These are phyloP conservation scores for Ramphastos sulfuratus DNA, from an alignment of 2,113 vertebrate genomes.

Conservation along the genomic window DNA sequence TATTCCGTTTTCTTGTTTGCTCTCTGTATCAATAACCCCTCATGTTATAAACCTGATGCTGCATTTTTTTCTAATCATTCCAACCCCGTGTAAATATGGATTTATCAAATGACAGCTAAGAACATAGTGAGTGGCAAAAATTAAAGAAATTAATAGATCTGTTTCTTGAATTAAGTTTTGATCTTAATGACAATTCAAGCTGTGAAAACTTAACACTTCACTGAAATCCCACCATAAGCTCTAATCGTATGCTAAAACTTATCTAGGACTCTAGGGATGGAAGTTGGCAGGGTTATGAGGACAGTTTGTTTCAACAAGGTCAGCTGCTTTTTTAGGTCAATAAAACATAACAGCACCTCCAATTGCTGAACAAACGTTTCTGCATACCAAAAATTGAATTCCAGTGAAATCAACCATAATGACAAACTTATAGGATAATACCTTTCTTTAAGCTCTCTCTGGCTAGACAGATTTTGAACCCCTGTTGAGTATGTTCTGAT, in stretches of 20 bases:
- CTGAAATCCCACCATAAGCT: slow-evolving; percentile 45
- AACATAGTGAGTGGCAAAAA: not conserved
- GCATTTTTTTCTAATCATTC: not conserved
- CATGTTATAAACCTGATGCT: not conserved
- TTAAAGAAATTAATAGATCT: not conserved
- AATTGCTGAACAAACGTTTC: slow-evolving; percentile 41
- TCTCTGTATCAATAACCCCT: not conserved
- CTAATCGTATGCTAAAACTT: slow-evolving; percentile 8
- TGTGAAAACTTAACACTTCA: slow-evolving; percentile 44
- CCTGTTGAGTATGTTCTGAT: not conserved
- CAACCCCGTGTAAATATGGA: not conserved
- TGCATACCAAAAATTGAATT: not conserved
- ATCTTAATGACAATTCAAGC: slow-evolving; percentile 20
- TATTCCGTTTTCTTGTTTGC: not conserved
- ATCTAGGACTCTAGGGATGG: slow-evolving; percentile 9
- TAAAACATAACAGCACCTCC: slow-evolving; percentile 49
- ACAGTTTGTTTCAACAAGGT: slow-evolving; percentile 43
- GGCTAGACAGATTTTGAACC: not conserved
- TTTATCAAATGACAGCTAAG: not conserved
- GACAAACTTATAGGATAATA: not conserved
- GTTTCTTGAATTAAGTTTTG: slow-evolving; percentile 6
- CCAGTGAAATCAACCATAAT: slow-evolving; percentile 47
- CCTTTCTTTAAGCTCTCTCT: not conserved
- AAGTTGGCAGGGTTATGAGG: slow-evolving; percentile 40
- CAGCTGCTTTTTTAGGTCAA: slow-evolving; percentile 54